Base-by-base conservation (phyloP, 2,888 invertebrate species). In the Drosophila quinaria region DNA sequence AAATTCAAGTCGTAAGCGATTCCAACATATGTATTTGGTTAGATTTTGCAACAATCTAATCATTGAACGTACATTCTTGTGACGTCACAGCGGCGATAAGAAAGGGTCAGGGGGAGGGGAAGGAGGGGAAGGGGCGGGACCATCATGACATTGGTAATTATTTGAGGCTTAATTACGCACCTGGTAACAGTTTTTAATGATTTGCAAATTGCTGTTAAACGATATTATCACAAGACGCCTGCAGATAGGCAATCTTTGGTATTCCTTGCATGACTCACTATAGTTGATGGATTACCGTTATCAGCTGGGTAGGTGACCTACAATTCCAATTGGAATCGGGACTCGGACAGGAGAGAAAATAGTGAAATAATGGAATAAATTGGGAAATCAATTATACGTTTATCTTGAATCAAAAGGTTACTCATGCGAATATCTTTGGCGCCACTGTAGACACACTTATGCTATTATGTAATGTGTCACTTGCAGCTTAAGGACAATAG, bases 21-120 rank as follows among this genome's bases (percentile, higher is more conserved):
- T 69, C 54, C 55, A 64, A 70, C 70, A 80, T 78, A 19, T 19
- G 19, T 19, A 78, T 60, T 79, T 66, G 55, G 71, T 61, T 63
- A 17, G 60, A 46, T 59, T 71, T 55, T 77, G 59, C 51, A 71
- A 67, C 66, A 85, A 84, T 84, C 84, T 84, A 82, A 84, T 87
- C 84, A 62, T 47, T 62, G 9, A 56, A 31, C 49, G 59, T 41
- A 74, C 70, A 87, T 74, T 78, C 78, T 67, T 67, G 78, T 80
- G 87, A 70, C 85, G 84, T 82, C 82, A 87, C 85, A 37, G 56
- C 50, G 76, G 68, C 85, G 85, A 82, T 87, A 87, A 63, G 46
- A 13, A 17, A 9, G 15, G 44, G 49, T 3, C 13, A 13, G 13
- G 22, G 4, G 44, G n/a, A 22, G 33, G 10, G 25, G 4, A 11